A percentile compares a stretch with the other conserved stretches of the same genome.
Evolutionary conservation across 1,140 invertebrate species (phyloP).

Genomic region (Chlorops oryzae): DNA sequence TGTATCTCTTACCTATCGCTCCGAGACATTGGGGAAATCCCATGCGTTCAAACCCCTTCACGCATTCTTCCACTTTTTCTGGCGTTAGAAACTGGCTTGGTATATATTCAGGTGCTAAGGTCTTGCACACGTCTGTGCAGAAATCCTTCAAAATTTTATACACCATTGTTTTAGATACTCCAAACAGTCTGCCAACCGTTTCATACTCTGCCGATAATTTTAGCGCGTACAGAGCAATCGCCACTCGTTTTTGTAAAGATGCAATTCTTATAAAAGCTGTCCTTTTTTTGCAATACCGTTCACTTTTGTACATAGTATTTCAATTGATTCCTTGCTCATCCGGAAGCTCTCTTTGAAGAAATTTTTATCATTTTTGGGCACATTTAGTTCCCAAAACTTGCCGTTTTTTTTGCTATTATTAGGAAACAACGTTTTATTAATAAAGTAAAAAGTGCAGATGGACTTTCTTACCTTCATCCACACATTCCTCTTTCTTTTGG

Average conservation of each 20-base stretch:
- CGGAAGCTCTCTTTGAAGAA: conserved; percentile 12
- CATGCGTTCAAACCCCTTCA: conserved; percentile 8
- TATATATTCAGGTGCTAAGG: neutral
- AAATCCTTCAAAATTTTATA: conserved; percentile 4
- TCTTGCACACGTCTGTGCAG: neutral
- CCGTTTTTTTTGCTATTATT: too few species aligned
- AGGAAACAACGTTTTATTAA: too few species aligned
- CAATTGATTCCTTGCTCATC: neutral
- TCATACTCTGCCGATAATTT: conserved; percentile 2
- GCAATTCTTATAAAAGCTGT: neutral
- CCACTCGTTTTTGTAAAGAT: conserved; percentile 11
- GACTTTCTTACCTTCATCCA: too few species aligned
- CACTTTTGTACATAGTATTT: neutral
- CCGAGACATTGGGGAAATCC: conserved; percentile 13
- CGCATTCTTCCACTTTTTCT: conserved; percentile 9
- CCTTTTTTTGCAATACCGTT: neutral
- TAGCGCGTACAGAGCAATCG: conserved; percentile 6
- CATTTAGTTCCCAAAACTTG: conserved; percentile 3
- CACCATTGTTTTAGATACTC: conserved; percentile 6
- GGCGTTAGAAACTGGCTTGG: neutral
- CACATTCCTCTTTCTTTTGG: too few species aligned
- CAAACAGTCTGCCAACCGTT: conserved; percentile 13
- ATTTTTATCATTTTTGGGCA: neutral
- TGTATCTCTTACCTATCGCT: conserved; percentile 3
- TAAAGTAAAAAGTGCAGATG: too few species aligned